Base-by-base conservation (phyloP, 2,888 invertebrate genomes). In the Scrobipalpa atriplicella region DNA sequence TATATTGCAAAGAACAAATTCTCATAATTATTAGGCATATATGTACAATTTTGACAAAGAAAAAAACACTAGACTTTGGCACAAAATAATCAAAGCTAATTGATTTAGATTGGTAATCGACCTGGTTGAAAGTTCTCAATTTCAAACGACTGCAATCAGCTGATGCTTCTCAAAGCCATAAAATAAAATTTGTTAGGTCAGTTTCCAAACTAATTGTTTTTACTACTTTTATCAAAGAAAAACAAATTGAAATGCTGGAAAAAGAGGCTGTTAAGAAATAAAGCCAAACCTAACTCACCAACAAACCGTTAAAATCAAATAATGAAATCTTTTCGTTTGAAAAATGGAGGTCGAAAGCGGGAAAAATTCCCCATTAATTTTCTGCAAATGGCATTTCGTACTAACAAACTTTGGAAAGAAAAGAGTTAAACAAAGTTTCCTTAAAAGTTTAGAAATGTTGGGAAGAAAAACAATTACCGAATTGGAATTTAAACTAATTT, bases 361-460 rank as follows among this genome's bases (percentile, higher is more conserved):
- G 75, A 80, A 81, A 76, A 76, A 73, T 78, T 75, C 66, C 68
- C 81, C 87, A 89, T 89, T 86, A 86, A 87, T 87, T 89, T 82
- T 81, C 85, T 89, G 88, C 75, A 75, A 86, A 84, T 81, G 89
- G 84, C 88, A 77, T 84, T 84, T 79, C 79, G 78, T 78, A 77
- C 77, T 73, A 76, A 75, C 72, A 69, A 84, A 84, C 78, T 84
- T 82, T 72, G 65, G 71, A 75, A 78, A 82, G 83, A 83, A 87
- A 87, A 83, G 85, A 86, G 85, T 85, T 85, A 77, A 71, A 71
- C 69, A 72, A 81, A 80, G 75, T 80, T 80, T 58, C 38, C 73
- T 68, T 67, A 65, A 70, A 79, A 80, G 74, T 80, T 81, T 71
- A 51, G 72, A 75, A 79, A 81, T 78, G 81, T 82, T 80, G 68